A percentile compares a stretch with the other conserved stretches of the same genome.
Conservation (phyloP, 2,888 invertebrate genomes). For the Norana najaformis region DNA sequence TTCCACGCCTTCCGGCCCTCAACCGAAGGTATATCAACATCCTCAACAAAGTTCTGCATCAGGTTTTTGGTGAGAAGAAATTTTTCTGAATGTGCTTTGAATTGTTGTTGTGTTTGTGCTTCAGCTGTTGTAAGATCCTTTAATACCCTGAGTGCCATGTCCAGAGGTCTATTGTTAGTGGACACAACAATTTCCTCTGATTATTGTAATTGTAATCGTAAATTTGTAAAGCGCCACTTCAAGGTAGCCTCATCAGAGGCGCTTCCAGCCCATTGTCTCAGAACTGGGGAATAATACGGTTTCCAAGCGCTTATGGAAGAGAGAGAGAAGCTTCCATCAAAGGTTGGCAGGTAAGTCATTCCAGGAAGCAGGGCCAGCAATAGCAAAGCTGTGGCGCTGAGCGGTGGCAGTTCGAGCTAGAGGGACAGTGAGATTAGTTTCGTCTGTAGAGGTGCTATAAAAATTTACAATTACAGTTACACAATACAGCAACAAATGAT, state of each 20-base stretch:
- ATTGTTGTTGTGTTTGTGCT: background rate
- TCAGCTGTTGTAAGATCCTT: background rate
- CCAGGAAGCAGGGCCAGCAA: too few relatives aligned
- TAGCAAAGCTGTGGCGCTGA: too few relatives aligned
- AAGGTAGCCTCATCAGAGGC: too few relatives aligned
- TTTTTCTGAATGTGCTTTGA: background rate
- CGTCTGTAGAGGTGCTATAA: background rate
- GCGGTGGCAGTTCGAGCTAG: too few relatives aligned
- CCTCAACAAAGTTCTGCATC: slow-evolving; percentile 57
- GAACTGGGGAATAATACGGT: too few relatives aligned
- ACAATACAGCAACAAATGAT: background rate
- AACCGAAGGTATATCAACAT: slow-evolving; percentile 51
- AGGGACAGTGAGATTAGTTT: background rate
- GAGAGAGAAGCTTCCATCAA: too few relatives aligned
- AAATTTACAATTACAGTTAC: background rate
- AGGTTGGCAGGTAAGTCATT: too few relatives aligned
- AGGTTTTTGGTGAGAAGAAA: slow-evolving; percentile 56
- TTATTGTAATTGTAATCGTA: too few relatives aligned
- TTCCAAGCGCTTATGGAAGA: too few relatives aligned
- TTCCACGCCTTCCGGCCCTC: slow-evolving; percentile 60
- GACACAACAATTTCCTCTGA: background rate
- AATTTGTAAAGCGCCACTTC: too few relatives aligned
- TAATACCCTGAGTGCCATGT: background rate
- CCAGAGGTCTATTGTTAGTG: background rate
- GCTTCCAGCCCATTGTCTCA: too few relatives aligned